Conservation (phyloP, 1,140 invertebrate genomes). For the Pogonus chalceus region DNA sequence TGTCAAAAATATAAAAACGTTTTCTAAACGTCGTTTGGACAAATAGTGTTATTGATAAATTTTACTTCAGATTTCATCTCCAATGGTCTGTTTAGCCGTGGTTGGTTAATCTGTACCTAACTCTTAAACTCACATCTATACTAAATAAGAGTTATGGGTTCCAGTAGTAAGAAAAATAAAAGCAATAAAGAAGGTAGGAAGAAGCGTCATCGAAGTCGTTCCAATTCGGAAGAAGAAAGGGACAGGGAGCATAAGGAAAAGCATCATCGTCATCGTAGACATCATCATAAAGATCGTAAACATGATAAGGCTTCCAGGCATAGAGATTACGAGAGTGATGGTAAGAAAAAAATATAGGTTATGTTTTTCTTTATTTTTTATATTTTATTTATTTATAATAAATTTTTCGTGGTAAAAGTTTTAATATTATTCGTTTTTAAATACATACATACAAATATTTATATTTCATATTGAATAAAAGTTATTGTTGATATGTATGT, state of each 20-base stretch:
- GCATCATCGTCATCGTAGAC: constrained; percentile 49
- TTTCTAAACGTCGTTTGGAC: too few species aligned
- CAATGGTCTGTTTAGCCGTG: not conserved
- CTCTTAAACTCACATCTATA: not conserved
- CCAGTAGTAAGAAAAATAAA: constrained; percentile 43
- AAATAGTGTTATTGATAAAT: too few species aligned
- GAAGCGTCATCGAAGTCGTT: constrained; percentile 40
- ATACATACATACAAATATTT: constrained; percentile 13
- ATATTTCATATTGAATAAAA: constrained; percentile 32
- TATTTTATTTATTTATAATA: constrained; percentile 14
- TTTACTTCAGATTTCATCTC: too few species aligned
- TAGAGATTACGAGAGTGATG: constrained; percentile 44
- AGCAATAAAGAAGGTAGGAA: constrained; percentile 39
- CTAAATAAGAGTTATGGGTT: constrained; percentile 38
- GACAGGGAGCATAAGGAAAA: constrained; percentile 37
- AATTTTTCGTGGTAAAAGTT: constrained; percentile 8
- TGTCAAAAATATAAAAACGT: too few species aligned
- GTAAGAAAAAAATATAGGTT: constrained; percentile 40
- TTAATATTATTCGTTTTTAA: not conserved
- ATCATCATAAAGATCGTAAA: constrained; percentile 47
- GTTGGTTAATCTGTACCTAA: not conserved
- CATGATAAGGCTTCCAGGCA: constrained; percentile 35
- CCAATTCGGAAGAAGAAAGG: constrained; percentile 37
- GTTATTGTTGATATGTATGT: constrained; percentile 22
- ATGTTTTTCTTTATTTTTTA: constrained; percentile 11